Percentiles rank a stretch among this genome's conserved stretches.
Conservation (phyloP, 2,888 invertebrate genomes). For the Erebia epiphron region DNA sequence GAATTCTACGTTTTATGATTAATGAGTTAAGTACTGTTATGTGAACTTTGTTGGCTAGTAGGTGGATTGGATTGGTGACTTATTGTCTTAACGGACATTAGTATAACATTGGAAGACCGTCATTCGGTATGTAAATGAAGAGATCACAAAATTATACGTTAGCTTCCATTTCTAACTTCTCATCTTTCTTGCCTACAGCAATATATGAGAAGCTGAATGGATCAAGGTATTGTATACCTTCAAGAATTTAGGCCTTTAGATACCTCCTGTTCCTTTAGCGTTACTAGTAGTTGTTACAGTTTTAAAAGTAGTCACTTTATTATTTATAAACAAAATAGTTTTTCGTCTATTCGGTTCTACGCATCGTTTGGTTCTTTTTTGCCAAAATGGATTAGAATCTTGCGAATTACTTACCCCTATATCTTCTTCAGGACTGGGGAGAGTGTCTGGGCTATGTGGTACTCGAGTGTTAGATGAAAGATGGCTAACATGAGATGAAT, state of each 20-base stretch:
- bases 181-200: conserved; percentile 68
- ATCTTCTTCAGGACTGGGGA: conserved; percentile 56
- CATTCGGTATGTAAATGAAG: conserved; percentile 39
- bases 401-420: conserved; percentile 70
- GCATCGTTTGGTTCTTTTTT: conserved; percentile 68
- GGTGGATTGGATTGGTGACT: conserved; percentile 28
- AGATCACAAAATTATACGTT: conserved; percentile 66
- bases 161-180: conserved; percentile 57
- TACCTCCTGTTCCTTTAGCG: conserved; percentile 45
- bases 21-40: conserved; percentile 37
- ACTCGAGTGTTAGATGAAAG: conserved; percentile 44
- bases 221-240: conserved; percentile 46
- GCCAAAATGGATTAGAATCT: conserved; percentile 77
- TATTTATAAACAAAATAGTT: conserved; percentile 79
- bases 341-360: conserved; percentile 77
- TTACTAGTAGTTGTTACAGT: conserved; percentile 53
- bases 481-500: conserved; percentile 53
- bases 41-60: conserved; percentile 31
- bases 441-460: conserved; percentile 53
- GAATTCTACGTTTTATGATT: conserved; percentile 29
- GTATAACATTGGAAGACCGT: conserved; percentile 36
- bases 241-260: conserved; percentile 46
- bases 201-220: conserved; percentile 69
- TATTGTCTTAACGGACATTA: conserved; percentile 21
- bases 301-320: conserved; percentile 66